Evolutionary conservation across 2,888 invertebrate species (phyloP).

Genomic region (Xylota sylvarum): DNA sequence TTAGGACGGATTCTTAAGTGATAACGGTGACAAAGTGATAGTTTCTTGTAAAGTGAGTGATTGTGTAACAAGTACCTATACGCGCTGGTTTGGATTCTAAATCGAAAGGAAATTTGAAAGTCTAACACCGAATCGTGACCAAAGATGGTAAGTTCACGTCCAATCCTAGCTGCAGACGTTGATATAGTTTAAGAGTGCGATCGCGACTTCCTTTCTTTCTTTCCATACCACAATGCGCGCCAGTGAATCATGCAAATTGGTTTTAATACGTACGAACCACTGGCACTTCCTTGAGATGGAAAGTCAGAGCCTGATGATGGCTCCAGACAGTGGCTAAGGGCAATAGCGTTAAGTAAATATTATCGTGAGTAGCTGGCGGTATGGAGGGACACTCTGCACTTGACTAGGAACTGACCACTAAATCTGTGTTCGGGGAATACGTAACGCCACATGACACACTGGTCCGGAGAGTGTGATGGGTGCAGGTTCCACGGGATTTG

Average conservation of each 20-base stretch:
- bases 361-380: too few relatives aligned
- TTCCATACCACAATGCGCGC: constrained; percentile 32
- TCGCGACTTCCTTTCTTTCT: constrained; percentile 61
- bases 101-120: constrained; percentile 61
- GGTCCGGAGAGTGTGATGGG: constrained; percentile 22
- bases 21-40: constrained; percentile 51
- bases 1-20: constrained; percentile 49
- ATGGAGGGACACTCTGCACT: neutral
- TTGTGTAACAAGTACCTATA: constrained; percentile 53
- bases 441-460: constrained; percentile 59
- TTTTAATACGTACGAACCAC: constrained; percentile 21
- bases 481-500: constrained; percentile 52
- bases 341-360: constrained; percentile 36
- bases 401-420: constrained; percentile 57
- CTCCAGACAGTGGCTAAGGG: constrained; percentile 52
- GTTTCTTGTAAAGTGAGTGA: neutral
- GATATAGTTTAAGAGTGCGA: constrained; percentile 45
- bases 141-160: constrained; percentile 66
- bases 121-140: constrained; percentile 53
- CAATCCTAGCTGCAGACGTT: constrained; percentile 23
- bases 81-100: constrained; percentile 44
- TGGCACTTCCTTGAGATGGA: constrained; percentile 59
- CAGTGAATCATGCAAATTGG: constrained; percentile 66
- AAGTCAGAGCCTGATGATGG: constrained; percentile 28
- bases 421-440: constrained; percentile 24